These are phyloP conservation scores for Antigone vipio DNA, from an alignment of 2,113 vertebrate species.

Conservation along the genomic window DNA sequence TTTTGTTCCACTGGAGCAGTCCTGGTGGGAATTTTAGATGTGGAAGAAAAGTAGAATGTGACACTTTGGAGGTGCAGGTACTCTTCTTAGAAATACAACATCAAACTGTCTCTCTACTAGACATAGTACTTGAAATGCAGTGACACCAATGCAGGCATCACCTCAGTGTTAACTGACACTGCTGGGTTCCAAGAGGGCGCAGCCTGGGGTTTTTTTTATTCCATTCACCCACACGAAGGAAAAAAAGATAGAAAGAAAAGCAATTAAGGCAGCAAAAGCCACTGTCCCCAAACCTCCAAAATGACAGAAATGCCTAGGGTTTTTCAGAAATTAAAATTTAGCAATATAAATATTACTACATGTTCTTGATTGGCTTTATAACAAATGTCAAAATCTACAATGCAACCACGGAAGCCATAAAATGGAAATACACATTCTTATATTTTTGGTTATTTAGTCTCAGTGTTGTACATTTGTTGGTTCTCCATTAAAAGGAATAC, in stretches of 20 bases:
- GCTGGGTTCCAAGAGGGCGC: not conserved
- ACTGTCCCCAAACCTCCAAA: not conserved
- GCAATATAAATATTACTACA: not conserved
- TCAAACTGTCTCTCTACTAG: not conserved
- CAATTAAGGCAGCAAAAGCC: not conserved
- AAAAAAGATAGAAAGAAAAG: not conserved
- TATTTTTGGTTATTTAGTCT: not conserved
- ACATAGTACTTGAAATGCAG: not conserved
- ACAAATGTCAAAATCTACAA: not conserved
- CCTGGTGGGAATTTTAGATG: not conserved
- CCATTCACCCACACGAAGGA: accelerated
- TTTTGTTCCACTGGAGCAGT: not conserved
- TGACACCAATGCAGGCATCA: not conserved
- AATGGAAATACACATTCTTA: not conserved
- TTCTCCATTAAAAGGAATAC: not conserved
- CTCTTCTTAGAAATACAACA: not conserved
- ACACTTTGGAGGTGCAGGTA: not conserved
- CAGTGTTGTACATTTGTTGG: not conserved
- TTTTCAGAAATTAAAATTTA: not conserved
- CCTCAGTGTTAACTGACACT: not conserved
- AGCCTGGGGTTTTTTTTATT: not conserved
- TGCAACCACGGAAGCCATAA: not conserved
- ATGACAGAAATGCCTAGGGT: not conserved
- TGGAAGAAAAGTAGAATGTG: not conserved
- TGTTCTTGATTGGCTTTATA: not conserved